phyloP scores from a whole-genome alignment of 1,140 invertebrate species.

The Saccostrea cuccullata region DNA sequence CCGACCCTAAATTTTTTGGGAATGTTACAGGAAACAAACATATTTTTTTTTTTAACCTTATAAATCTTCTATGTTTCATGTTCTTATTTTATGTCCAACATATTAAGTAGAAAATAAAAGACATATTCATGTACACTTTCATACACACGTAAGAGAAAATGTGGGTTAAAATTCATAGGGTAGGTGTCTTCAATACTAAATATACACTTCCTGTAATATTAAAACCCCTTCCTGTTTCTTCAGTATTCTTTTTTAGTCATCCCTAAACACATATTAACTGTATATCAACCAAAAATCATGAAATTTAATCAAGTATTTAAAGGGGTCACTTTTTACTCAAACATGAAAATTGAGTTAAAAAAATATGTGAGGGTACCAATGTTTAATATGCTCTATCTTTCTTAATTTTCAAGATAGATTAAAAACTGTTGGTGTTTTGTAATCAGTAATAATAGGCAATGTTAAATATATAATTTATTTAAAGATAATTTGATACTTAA shows the following conservation, averaged over 20 bases:
- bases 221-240: neutral
- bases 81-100: neutral
- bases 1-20: too few relatives aligned
- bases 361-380: neutral
- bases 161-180: neutral
- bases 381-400: neutral
- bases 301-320: neutral
- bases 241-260: neutral
- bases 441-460: neutral
- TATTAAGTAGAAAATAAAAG: neutral
- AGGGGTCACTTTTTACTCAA: neutral
- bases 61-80: neutral
- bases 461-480: neutral
- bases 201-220: neutral
- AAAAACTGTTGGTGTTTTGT: neutral
- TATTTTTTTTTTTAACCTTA: neutral
- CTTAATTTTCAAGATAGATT: neutral
- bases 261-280: neutral
- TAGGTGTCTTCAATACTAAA: neutral
- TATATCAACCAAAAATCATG: neutral
- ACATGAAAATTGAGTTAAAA: neutral
- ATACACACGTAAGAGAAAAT: neutral
- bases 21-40: neutral
- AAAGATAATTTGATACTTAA: neutral
- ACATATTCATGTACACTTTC: neutral